Evolutionary conservation across 2,113 vertebrate genomes (phyloP), one percentile per base, ranked within the genome.

Genomic region (Crotalus horridus): DNA sequence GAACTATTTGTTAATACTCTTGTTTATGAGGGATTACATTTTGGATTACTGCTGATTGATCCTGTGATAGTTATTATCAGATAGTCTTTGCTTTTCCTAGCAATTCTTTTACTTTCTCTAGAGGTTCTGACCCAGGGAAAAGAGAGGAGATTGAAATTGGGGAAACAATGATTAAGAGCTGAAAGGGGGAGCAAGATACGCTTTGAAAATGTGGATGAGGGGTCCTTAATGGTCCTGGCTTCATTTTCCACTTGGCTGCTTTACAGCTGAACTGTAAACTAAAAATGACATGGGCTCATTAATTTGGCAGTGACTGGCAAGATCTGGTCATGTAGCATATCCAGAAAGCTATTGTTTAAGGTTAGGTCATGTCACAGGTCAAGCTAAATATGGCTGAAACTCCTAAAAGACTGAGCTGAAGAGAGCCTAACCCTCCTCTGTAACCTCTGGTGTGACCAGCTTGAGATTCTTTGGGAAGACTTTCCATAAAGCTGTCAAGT

Each of bases 221-320:
- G 97, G 96, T 97, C 96, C 94, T 94, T 95, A 95, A 97, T 94
- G 96, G 96, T 96, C 96, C 96, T 92, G 95, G 97, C 95, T 97
- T 98, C 97, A 96, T 98, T 98, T 98, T 98, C 98, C 98, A 98
- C 98, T 98, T 98, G 97, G 97, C 96, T 98, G 98, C 97, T 97
- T 97, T 96, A 95, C 94, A 97, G 97, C 96, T 96, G 96, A 97
- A 98, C 97, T 97, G 97, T 98, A 98, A 98, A 98, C 98, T 98
- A 97, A 97, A 98, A 96, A 97, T 97, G 98, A 98, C 98, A 97
- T 98, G 97, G 98, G 97, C 98, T 98, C 98, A 98, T 98, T 98
- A 98, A 98, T 98, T 98, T 98, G 98, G 98, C 98, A 98, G 97
- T 95, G 96, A 97, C 96, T 97, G 97, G 97, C 97, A 97, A 98